A percentile compares a stretch with the other conserved stretches of the same genome.
phyloP scores from a whole-genome alignment of 2,113 vertebrate genomes.

The Rutilus rutilus region DNA sequence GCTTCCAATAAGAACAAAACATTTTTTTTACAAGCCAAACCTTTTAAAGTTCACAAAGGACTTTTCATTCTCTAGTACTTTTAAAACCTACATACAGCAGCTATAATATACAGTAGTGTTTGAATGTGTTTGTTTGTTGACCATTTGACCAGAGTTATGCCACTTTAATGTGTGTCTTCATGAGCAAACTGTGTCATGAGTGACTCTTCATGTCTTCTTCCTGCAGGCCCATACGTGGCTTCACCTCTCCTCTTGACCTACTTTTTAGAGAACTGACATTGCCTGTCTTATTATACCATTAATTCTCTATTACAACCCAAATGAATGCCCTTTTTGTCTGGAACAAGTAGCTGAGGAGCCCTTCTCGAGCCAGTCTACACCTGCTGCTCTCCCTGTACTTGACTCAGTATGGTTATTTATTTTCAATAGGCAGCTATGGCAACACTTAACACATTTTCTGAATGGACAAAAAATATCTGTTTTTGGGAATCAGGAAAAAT shows the following conservation, averaged over 20 bases:
- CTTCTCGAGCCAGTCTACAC: not conserved
- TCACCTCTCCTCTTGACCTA: not conserved
- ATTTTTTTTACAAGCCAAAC: not conserved
- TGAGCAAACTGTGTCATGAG: not conserved
- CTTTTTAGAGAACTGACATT: not conserved
- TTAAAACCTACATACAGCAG: not conserved
- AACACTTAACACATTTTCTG: not conserved
- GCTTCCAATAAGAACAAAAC: not conserved
- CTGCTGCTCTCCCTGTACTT: not conserved
- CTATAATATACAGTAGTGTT: not conserved
- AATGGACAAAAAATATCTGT: not conserved
- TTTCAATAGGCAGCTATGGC: not conserved
- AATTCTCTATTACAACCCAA: not conserved
- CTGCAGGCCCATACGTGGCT: not conserved
- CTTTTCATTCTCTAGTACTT: not conserved
- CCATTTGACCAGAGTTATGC: not conserved
- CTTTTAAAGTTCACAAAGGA: not conserved
- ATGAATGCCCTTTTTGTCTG: not conserved
- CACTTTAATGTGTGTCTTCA: not conserved
- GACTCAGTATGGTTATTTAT: not conserved
- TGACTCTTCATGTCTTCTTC: not conserved
- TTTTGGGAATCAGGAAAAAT: not conserved
- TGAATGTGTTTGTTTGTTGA: not conserved
- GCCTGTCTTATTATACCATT: not conserved
- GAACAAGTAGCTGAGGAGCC: not conserved